Percentiles rank a stretch among this genome's conserved stretches.
Evolutionary conservation across 2,888 invertebrate species (phyloP).

Genomic region (Drosophila ezoana): DNA sequence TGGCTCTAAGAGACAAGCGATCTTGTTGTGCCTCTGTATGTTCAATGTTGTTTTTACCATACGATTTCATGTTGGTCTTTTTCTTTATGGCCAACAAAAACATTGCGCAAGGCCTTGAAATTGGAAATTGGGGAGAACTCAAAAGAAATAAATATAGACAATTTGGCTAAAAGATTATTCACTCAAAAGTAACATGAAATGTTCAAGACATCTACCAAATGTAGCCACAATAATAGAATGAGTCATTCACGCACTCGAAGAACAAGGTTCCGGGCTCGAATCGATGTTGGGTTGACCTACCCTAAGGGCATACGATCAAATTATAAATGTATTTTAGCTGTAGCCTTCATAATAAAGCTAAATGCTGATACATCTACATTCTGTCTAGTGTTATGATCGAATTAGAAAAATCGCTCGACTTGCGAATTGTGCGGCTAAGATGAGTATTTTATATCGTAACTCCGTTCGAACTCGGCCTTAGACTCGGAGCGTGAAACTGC

Average conservation of each 20-base stretch:
- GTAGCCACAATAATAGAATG: background rate
- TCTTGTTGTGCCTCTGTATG: slow-evolving; percentile 18
- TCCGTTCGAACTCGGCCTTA: no score
- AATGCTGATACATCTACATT: no score
- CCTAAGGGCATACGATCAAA: background rate
- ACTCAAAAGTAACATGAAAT: background rate
- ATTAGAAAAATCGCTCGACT: no score
- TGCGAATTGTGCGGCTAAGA: no score
- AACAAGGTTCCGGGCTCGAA: background rate
- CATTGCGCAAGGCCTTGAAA: slow-evolving; percentile 40
- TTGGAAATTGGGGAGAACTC: slow-evolving; percentile 25
- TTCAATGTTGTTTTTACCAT: slow-evolving; percentile 22
- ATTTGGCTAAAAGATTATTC: background rate
- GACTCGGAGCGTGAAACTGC: no score
- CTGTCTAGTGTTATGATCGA: no score
- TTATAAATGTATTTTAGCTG: no score
- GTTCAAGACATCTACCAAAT: background rate
- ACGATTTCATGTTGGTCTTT: slow-evolving; percentile 10
- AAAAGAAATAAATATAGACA: slow-evolving; percentile 23
- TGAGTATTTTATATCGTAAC: no score
- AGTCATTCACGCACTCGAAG: background rate
- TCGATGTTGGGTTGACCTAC: background rate
- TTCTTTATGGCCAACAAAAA: slow-evolving; percentile 15
- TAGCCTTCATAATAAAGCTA: no score
- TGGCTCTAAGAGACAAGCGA: slow-evolving; percentile 27